Conservation (phyloP, 2,797 vertebrate genomes). For the Siniperca undulata region DNA sequence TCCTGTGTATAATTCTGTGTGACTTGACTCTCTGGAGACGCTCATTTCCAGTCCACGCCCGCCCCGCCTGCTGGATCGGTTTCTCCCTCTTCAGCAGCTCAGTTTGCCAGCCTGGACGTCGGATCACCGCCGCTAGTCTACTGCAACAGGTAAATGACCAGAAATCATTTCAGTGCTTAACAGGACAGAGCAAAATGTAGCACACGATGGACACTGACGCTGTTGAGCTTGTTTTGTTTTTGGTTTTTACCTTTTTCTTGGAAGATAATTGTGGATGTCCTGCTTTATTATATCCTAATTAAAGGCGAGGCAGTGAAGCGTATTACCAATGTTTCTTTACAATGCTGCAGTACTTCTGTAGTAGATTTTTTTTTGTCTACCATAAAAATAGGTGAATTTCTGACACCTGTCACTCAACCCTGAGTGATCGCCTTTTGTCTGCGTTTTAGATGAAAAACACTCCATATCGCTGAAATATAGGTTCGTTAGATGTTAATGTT, state of each 20-base stretch:
- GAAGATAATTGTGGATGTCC: slow-evolving; percentile 46
- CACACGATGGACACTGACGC: not conserved
- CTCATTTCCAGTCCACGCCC: slow-evolving; percentile 62
- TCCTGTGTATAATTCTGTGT: rapidly evolving
- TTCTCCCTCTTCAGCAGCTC: slow-evolving; percentile 61
- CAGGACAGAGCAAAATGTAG: not conserved
- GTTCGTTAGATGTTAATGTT: not conserved
- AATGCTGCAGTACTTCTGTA: slow-evolving; percentile 12
- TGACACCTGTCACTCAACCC: slow-evolving; percentile 18
- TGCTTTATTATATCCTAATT: slow-evolving; percentile 20
- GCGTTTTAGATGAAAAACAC: slow-evolving; percentile 15
- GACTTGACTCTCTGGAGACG: slow-evolving; percentile 45
- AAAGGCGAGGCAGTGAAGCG: slow-evolving; percentile 26
- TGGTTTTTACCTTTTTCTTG: slow-evolving; percentile 4
- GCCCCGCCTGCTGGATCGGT: slow-evolving; percentile 47
- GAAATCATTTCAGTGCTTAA: not conserved
- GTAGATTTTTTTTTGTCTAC: not conserved
- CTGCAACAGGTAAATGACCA: slow-evolving; percentile 80
- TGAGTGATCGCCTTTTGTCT: slow-evolving; percentile 47
- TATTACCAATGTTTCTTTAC: not conserved
- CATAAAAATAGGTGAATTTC: not conserved
- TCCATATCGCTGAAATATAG: slow-evolving; percentile 14
- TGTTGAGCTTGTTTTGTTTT: not conserved
- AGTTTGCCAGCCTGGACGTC: slow-evolving; percentile 59
- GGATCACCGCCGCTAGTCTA: slow-evolving; percentile 34